These are phyloP conservation scores for Agrotis exclamationis DNA, from an alignment of 2,888 invertebrate genomes.

Conservation along the genomic window DNA sequence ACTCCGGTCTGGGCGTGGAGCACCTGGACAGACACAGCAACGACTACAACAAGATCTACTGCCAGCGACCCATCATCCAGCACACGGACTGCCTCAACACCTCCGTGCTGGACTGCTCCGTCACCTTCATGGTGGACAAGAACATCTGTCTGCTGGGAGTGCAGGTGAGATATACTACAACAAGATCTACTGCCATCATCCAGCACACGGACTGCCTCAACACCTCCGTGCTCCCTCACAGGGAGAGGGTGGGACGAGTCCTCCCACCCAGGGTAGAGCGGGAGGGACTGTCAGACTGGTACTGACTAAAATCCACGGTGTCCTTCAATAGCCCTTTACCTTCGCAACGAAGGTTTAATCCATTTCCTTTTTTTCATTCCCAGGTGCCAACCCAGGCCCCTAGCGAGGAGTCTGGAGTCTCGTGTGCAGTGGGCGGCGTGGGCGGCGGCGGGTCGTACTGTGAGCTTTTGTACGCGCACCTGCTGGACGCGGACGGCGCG, in stretches of 20 bases:
- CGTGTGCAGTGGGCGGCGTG: conserved; percentile 53
- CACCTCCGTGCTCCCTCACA: conserved; percentile 93
- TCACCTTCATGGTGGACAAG: conserved; percentile 95
- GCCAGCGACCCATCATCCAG: conserved; percentile 92
- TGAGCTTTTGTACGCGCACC: conserved; percentile 95
- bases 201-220: conserved; percentile 94
- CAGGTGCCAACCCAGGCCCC: conserved; percentile 95
- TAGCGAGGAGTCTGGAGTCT: conserved; percentile 83
- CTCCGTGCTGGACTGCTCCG: conserved; percentile 94
- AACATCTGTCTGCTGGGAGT: conserved; percentile 95
- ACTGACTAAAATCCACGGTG: too few relatives aligned
- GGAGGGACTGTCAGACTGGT: too few relatives aligned
- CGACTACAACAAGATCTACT: conserved; percentile 92
- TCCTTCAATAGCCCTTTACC: too few relatives aligned
- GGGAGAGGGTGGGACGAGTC: too few relatives aligned
- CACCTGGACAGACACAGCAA: conserved; percentile 73
- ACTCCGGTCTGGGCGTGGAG: conserved; percentile 58
- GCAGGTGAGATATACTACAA: conserved; percentile 87
- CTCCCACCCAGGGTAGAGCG: too few relatives aligned
- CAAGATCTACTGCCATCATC: conserved; percentile 93
- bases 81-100: conserved; percentile 94
- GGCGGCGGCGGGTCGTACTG: conserved; percentile 89
- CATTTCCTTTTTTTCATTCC: fast-evolving
- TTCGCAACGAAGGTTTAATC: too few relatives aligned
- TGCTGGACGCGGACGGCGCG: conserved; percentile 95